These are phyloP conservation scores for Ara ararauna DNA, from an alignment of 2,797 vertebrate genomes.

Conservation along the genomic window DNA sequence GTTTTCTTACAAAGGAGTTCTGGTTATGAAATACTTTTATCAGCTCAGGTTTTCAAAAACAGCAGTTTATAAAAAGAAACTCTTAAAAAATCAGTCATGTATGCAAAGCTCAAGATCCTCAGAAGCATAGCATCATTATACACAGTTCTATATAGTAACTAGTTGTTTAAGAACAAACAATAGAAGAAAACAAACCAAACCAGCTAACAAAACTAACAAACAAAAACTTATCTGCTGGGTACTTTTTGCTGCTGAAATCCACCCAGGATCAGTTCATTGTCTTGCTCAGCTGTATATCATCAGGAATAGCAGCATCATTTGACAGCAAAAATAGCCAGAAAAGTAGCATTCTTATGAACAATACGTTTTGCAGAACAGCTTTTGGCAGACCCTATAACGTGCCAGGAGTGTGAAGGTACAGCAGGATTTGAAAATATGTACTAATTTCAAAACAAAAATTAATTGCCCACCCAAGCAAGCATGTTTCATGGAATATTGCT, in stretches of 20 bases:
- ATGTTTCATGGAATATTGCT: neutral
- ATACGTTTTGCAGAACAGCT: neutral
- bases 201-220: neutral
- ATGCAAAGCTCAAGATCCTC: neutral
- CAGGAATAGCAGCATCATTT: neutral
- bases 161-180: neutral
- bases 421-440: neutral
- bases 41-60: neutral
- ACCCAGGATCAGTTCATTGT: neutral
- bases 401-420: neutral
- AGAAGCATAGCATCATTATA: neutral
- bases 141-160: neutral
- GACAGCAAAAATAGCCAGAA: neutral
- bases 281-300: neutral
- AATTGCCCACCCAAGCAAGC: neutral
- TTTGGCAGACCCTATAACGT: neutral
- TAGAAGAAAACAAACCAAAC: neutral
- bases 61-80: neutral
- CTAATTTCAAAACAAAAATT: neutral
- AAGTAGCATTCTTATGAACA: neutral
- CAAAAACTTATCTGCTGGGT: neutral
- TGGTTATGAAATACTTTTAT: neutral
- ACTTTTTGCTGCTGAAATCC: neutral
- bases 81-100: neutral
- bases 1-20: neutral